Evolutionary conservation across 2,113 vertebrate species (phyloP).

Genomic region (Silurus glanis): DNA sequence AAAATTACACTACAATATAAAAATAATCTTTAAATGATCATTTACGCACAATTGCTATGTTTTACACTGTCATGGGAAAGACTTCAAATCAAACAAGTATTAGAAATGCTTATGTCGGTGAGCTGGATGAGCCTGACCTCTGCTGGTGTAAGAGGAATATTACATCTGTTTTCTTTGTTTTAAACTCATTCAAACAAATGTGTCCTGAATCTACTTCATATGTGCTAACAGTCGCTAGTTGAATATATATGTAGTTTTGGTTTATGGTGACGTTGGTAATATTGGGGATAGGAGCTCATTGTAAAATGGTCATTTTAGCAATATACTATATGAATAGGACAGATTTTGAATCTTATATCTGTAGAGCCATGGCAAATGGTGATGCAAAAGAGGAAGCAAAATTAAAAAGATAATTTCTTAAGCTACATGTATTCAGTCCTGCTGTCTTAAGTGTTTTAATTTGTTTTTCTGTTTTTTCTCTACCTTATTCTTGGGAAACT

Average conservation of each 20-base stretch:
- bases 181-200: background rate
- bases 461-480: background rate
- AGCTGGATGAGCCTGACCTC: conserved; percentile 35
- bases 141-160: conserved; percentile 19
- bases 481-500: background rate
- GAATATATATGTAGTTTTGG: background rate
- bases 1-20: background rate
- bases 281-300: background rate
- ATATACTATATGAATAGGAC: background rate
- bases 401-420: background rate
- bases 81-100: background rate
- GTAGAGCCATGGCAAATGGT: background rate
- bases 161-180: background rate
- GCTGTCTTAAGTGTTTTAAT: background rate
- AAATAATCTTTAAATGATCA: background rate
- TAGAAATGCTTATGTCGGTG: background rate
- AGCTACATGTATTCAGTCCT: background rate
- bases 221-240: background rate
- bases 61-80: conserved; percentile 20
- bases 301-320: background rate
- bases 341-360: background rate
- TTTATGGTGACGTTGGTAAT: background rate
- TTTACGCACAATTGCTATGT: background rate
- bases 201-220: background rate
- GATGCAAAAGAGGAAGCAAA: background rate